phyloP scores from a whole-genome alignment of 2,888 invertebrate species.

The Lepetodrilus schrolli region DNA sequence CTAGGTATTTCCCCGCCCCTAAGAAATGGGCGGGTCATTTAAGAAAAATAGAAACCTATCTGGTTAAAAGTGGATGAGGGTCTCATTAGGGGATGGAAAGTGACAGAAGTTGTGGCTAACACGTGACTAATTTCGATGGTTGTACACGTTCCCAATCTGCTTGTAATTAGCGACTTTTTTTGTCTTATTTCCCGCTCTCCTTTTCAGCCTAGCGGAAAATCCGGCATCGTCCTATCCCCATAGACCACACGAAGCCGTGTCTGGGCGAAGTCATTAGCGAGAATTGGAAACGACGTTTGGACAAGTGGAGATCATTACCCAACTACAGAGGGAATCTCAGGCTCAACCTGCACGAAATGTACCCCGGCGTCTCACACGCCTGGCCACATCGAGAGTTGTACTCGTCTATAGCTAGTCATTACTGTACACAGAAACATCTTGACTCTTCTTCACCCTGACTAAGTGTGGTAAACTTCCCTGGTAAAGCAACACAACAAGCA shows the following conservation, averaged over 20 bases:
- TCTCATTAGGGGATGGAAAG: neutral
- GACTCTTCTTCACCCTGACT: neutral
- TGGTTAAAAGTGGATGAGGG: neutral
- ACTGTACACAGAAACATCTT: neutral
- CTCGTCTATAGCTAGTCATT: neutral
- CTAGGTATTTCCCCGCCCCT: neutral
- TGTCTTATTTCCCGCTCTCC: slow-evolving; percentile 24
- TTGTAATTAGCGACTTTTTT: slow-evolving; percentile 28
- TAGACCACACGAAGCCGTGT: neutral
- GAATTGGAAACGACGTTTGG: slow-evolving; percentile 8
- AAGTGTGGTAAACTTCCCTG: neutral
- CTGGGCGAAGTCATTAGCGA: slow-evolving; percentile 4
- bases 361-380: slow-evolving; percentile 19
- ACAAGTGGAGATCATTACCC: slow-evolving; percentile 34
- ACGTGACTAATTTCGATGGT: slow-evolving; percentile 19
- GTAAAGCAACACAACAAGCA: slow-evolving; percentile 1
- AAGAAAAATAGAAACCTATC: neutral
- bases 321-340: slow-evolving; percentile 12
- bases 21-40: neutral
- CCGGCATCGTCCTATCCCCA: neutral
- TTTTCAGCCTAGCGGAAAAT: slow-evolving; percentile 28
- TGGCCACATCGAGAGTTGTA: neutral
- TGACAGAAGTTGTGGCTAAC: neutral
- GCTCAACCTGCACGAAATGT: slow-evolving; percentile 27
- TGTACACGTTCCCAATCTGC: neutral